These are phyloP conservation scores for Callinectes sapidus DNA, from an alignment of 2,888 invertebrate species.

Conservation along the genomic window DNA sequence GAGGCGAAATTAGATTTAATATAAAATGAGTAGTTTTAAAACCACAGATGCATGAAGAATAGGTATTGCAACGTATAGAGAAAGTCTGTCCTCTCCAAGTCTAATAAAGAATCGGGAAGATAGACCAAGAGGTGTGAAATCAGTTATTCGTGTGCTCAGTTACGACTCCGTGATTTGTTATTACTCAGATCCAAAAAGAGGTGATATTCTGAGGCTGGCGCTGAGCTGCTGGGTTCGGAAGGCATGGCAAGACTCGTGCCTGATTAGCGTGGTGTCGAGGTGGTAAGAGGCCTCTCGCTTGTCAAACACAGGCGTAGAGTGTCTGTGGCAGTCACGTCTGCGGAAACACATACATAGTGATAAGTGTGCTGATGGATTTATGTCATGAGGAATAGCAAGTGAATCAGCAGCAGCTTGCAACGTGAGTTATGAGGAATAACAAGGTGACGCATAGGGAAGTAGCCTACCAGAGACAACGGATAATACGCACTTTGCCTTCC, in stretches of 20 bases:
- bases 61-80: no score
- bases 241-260: background rate
- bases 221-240: background rate
- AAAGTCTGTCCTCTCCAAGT: no score
- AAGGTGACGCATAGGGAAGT: background rate
- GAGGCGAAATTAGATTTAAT: no score
- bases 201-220: background rate
- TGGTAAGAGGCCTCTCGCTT: background rate
- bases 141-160: background rate
- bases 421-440: slow-evolving; percentile 24
- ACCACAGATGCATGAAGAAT: no score
- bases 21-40: no score
- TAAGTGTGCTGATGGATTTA: slow-evolving; percentile 15
- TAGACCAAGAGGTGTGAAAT: no score
- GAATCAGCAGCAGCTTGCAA: background rate
- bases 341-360: background rate
- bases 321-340: background rate
- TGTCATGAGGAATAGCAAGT: background rate
- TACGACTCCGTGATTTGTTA: background rate
- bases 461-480: background rate
- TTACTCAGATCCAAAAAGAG: background rate
- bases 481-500: background rate
- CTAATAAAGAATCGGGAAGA: no score
- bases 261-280: background rate
- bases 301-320: background rate